These are phyloP conservation scores for Phaonia tiefii DNA, from an alignment of 2,888 invertebrate species.

Conservation along the genomic window DNA sequence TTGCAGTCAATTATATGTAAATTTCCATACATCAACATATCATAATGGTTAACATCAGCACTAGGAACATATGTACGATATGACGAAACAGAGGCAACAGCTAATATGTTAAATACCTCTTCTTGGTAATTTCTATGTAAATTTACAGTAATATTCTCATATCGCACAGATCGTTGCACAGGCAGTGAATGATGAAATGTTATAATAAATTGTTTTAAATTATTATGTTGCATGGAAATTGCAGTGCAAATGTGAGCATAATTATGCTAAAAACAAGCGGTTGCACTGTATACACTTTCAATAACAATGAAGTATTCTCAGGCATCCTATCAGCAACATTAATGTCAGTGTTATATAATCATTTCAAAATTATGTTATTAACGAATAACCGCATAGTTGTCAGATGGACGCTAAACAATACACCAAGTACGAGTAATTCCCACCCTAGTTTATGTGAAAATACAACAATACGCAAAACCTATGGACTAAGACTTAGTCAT, in stretches of 20 bases:
- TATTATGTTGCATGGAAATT: background rate
- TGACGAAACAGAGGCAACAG: background rate
- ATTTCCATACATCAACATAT: background rate
- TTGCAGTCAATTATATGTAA: constrained; percentile 2
- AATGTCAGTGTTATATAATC: background rate
- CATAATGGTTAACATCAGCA: background rate
- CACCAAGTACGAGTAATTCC: constrained; percentile 10
- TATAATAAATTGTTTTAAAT: constrained; percentile 28
- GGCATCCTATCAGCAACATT: background rate
- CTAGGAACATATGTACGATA: background rate
- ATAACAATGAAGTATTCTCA: constrained; percentile 7
- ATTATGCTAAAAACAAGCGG: background rate
- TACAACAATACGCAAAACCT: background rate
- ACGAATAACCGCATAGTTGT: constrained; percentile 2
- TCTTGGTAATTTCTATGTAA: constrained; percentile 26
- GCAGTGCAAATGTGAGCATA: background rate
- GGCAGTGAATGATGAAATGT: constrained; percentile 9
- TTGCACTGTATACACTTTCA: background rate
- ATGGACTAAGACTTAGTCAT: no score
- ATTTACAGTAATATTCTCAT: constrained; percentile 24
- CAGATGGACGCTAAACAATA: constrained; percentile 1
- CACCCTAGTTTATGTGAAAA: constrained; percentile 2
- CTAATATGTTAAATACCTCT: constrained; percentile 8
- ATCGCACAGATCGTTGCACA: background rate
- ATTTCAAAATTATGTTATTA: constrained; percentile 17